These are phyloP conservation scores for Shargacucullia verbasci DNA, from an alignment of 2,888 invertebrate species.

Conservation along the genomic window DNA sequence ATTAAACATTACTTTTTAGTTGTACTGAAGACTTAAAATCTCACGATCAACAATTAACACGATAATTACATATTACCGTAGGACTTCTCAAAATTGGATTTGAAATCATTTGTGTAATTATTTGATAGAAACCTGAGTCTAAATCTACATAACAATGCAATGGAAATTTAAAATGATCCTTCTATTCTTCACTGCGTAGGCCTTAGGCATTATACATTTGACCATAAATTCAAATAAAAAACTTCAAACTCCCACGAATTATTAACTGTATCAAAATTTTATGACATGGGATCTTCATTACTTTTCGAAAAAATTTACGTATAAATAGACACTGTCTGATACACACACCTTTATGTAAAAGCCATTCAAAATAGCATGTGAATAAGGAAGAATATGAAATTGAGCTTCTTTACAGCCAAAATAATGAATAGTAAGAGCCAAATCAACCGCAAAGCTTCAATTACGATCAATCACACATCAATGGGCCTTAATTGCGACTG, in stretches of 20 bases:
- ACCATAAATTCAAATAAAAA: constrained; percentile 20
- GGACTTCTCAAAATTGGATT: constrained; percentile 13
- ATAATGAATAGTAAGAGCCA: constrained; percentile 49
- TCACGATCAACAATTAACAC: not conserved
- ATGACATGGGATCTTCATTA: constrained; percentile 59
- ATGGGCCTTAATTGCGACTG: constrained; percentile 18
- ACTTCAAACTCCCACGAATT: constrained; percentile 27
- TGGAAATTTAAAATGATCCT: constrained; percentile 23
- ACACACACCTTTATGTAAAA: constrained; percentile 44
- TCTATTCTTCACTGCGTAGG: constrained; percentile 44
- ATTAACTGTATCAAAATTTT: constrained; percentile 18
- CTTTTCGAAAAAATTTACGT: constrained; percentile 43
- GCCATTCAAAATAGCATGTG: constrained; percentile 56
- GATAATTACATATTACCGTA: not conserved
- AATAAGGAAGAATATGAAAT: constrained; percentile 55
- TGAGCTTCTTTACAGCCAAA: constrained; percentile 58
- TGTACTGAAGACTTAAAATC: too few species aligned
- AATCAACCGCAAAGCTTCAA: constrained; percentile 37
- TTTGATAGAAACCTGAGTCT: constrained; percentile 32
- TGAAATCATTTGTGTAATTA: constrained; percentile 10
- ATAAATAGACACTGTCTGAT: constrained; percentile 48
- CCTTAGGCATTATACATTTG: constrained; percentile 36
- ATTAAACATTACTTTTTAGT: too few species aligned
- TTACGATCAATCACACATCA: constrained; percentile 21
- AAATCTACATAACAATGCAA: constrained; percentile 32